These are phyloP conservation scores for Lamprotornis superbus DNA, from an alignment of 2,113 vertebrate species.

Conservation along the genomic window DNA sequence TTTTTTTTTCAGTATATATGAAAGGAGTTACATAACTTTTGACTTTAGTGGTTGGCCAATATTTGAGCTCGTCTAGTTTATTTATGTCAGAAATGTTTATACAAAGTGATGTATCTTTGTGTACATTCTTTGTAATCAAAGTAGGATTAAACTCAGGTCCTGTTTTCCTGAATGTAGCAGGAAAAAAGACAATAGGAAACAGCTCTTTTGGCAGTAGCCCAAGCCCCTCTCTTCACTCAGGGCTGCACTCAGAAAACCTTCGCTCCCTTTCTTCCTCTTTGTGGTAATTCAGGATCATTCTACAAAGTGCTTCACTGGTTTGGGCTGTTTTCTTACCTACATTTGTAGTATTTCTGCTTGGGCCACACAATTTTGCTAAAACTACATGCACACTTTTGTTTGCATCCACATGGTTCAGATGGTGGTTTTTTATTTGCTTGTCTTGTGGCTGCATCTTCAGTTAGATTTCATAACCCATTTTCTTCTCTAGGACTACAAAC, in stretches of 20 bases:
- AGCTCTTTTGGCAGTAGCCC: conserved; percentile 13
- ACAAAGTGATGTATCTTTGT: conserved; percentile 23
- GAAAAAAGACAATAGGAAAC: conserved; percentile 33
- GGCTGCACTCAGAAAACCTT: background rate
- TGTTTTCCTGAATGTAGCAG: background rate
- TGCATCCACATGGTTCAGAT: background rate
- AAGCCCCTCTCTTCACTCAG: background rate
- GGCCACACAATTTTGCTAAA: background rate
- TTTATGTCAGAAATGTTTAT: conserved; percentile 24
- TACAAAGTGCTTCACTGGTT: background rate
- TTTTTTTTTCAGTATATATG: background rate
- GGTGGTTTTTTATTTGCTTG: background rate
- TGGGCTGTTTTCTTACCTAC: background rate
- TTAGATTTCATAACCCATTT: background rate
- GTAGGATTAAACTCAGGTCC: conserved; percentile 18
- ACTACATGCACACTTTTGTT: background rate
- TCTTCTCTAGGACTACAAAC: background rate
- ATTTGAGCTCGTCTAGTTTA: conserved; percentile 21
- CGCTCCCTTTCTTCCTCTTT: background rate
- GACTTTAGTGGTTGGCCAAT: background rate
- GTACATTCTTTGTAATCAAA: conserved; percentile 36
- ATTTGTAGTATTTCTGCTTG: background rate
- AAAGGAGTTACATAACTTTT: background rate
- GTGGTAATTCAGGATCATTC: background rate
- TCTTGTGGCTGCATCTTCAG: background rate